Base-by-base conservation (phyloP, 1,140 invertebrate species). In the Cheumatopsyche charites region DNA sequence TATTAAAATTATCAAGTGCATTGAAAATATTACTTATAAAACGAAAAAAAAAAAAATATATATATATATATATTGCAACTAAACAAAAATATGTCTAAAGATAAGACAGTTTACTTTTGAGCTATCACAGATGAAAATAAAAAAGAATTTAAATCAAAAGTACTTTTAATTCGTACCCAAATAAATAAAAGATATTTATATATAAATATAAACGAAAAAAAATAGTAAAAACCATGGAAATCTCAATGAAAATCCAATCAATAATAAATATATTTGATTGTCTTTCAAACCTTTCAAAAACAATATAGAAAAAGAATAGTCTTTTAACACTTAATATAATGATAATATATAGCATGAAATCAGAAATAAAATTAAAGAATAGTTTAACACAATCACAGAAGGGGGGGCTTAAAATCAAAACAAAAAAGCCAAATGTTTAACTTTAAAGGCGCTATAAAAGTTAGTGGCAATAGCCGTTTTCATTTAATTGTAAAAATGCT, bases 41-140 rank as follows among this genome's bases (percentile, higher is more conserved):
- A 47, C 13, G 4, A 47, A 47, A 12, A 47, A 7, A 47, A 47
- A 47, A 47, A 47, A 47, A 47, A 7, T 47, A n/a, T 47, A 47
- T 7, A 42, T 7, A 47, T 47, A 7, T n/a, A 7, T 7, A 47
- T 47, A 47, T 47, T n/a, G 15, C 43, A 47, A 47, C 11, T 3
- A n/a, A 47, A 47, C 13, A 4, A 15, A 47, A 47, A 47, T 47
- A 47, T 47, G 15, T 15, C 12, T 3, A n/a, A 3, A 47, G 11
- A 47, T 13, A 47, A 2, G 13, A 47, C 3, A n/a, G 4, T 47
- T n/a, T 6, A 3, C 13, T 15, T 12, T 47, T 3, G 15, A n/a
- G 15, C 13, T 47, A 47, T 47, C 43, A 47, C 43, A 47, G 43
- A 47, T 47, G 15, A 47, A 47, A 47, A 47, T 47, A 47, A 47